Conservation (phyloP, 37 sponge, comb jelly and placozoan genomes). For the Eunapius fragilis region DNA sequence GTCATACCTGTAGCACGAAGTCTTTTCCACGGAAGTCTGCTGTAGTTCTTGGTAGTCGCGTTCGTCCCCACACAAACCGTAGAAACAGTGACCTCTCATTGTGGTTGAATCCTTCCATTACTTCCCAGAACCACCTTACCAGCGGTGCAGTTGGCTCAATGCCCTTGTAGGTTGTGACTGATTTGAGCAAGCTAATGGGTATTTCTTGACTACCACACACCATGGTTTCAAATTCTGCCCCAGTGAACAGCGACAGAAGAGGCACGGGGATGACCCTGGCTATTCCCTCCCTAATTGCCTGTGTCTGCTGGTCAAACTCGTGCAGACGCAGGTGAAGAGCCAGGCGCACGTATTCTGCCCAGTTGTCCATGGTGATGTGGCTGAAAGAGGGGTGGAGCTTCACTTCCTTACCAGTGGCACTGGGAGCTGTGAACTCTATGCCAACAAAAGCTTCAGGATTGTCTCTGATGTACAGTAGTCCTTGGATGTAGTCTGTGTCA, state of each 20-base stretch:
- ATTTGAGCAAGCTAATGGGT: slow-evolving; percentile 83
- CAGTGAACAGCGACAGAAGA: slow-evolving; percentile 90
- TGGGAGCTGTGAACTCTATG: slow-evolving; percentile 87
- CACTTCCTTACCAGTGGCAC: slow-evolving; percentile 82
- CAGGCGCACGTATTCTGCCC: slow-evolving; percentile 79
- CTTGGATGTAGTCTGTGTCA: slow-evolving; percentile 89
- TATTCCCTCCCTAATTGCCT: slow-evolving; percentile 84
- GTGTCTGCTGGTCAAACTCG: slow-evolving; percentile 88
- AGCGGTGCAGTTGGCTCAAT: slow-evolving; percentile 50
- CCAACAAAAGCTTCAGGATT: slow-evolving; percentile 86
- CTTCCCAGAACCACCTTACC: slow-evolving; percentile 92
- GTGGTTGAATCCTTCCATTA: slow-evolving; percentile 82
- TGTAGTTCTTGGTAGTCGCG: slow-evolving; percentile 85
- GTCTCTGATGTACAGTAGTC: slow-evolving; percentile 77
- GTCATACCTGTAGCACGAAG: slow-evolving; percentile 91
- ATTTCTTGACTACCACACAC: slow-evolving; percentile 93
- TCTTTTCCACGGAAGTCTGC: slow-evolving; percentile 95
- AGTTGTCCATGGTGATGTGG: slow-evolving; percentile 73
- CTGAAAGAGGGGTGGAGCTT: slow-evolving; percentile 71
- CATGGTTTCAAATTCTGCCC: slow-evolving; percentile 88
- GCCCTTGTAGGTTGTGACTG: slow-evolving; percentile 92
- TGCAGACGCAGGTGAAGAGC: slow-evolving; percentile 87
- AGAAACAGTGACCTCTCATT: slow-evolving; percentile 90
- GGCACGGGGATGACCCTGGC: slow-evolving; percentile 88
- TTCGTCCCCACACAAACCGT: slow-evolving; percentile 97